Conservation (phyloP, 2,113 vertebrate genomes). For the Onychostoma macrolepis region DNA sequence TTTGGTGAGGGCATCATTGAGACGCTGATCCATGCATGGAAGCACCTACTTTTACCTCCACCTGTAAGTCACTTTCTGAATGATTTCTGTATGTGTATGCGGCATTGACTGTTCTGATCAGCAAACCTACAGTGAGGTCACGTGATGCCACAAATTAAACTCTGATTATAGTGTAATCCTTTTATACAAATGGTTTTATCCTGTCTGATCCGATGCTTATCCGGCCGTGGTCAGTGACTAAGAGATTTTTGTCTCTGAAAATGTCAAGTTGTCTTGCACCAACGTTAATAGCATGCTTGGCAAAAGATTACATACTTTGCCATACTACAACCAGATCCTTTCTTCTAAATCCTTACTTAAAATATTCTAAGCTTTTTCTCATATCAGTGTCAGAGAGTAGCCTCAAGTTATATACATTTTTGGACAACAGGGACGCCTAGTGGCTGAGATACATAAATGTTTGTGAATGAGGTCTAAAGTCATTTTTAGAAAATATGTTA, state of each 20-base stretch:
- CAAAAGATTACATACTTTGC: neutral
- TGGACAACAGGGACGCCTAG: slow-evolving; percentile 44
- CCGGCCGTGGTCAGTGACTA: neutral
- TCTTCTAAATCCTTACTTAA: neutral
- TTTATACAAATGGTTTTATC: slow-evolving; percentile 30
- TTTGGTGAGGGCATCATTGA: slow-evolving; percentile 98
- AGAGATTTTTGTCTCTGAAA: slow-evolving; percentile 6
- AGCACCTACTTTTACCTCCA: slow-evolving; percentile 89
- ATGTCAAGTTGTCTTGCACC: neutral
- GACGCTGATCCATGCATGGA: slow-evolving; percentile 97
- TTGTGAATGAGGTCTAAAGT: neutral
- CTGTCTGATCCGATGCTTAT: neutral
- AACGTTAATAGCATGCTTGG: neutral
- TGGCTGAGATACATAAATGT: neutral
- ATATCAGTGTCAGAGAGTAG: neutral
- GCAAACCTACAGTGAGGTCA: neutral
- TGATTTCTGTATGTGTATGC: neutral
- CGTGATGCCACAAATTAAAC: slow-evolving; percentile 6
- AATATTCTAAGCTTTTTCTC: neutral
- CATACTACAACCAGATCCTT: neutral
- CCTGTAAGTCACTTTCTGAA: slow-evolving; percentile 75
- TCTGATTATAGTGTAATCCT: slow-evolving; percentile 38
- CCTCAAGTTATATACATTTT: neutral
- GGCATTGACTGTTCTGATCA: neutral
- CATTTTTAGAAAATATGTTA: neutral